Evolutionary conservation across 1,140 invertebrate genomes (phyloP).

Genomic region (Phortica variegata): DNA sequence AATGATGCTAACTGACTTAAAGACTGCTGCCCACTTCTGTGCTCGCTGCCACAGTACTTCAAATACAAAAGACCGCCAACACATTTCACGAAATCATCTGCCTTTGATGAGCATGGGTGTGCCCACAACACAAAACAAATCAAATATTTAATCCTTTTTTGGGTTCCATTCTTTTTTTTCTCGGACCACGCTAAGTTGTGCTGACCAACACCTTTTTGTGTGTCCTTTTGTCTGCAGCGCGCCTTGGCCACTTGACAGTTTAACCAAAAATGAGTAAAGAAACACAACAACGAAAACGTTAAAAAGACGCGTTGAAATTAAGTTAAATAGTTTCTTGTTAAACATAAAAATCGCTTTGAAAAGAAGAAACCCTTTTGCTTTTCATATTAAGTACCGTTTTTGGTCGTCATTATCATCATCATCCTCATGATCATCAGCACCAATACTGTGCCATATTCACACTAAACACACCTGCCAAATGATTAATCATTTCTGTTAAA

Average conservation of each 20-base stretch:
- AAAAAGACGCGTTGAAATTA: conserved; percentile 41
- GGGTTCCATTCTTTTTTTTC: conserved; percentile 19
- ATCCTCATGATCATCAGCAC: too few species aligned
- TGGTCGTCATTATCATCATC: too few species aligned
- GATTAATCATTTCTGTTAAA: conserved; percentile 55
- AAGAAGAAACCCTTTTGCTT: conserved; percentile 16
- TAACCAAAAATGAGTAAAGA: conserved; percentile 44
- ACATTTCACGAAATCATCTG: neutral
- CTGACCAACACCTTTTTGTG: conserved; percentile 10
- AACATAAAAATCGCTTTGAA: conserved; percentile 8
- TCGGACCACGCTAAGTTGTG: too few species aligned
- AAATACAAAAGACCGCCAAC: too few species aligned
- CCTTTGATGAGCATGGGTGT: conserved; percentile 26
- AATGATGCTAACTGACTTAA: conserved; percentile 39
- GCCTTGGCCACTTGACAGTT: conserved; percentile 47
- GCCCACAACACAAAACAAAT: conserved; percentile 33
- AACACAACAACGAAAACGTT: too few species aligned
- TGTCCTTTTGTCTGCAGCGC: conserved; percentile 13
- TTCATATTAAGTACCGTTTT: conserved; percentile 26
- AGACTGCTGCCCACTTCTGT: conserved; percentile 23
- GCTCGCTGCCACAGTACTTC: conserved; percentile 26
- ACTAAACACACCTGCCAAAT: conserved; percentile 47
- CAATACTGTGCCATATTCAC: too few species aligned
- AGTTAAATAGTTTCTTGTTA: conserved; percentile 54
- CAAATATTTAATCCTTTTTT: conserved; percentile 43